These are phyloP conservation scores for Rhea americana DNA, from an alignment of 2,113 vertebrate genomes.

Conservation along the genomic window DNA sequence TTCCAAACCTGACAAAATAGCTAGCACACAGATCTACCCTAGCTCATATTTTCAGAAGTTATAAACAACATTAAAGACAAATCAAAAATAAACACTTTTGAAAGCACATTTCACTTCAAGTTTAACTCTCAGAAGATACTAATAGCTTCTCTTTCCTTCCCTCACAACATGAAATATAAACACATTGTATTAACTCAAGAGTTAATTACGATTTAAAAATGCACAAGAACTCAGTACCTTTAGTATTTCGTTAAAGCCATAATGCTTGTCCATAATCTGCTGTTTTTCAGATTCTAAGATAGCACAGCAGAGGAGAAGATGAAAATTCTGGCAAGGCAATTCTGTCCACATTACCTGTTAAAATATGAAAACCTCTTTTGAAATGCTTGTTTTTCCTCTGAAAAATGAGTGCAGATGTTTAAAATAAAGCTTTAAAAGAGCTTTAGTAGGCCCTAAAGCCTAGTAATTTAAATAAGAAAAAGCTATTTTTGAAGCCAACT, in stretches of 20 bases:
- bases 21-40: neutral
- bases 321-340: constrained; percentile 94
- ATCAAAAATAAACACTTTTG: neutral
- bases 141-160: neutral
- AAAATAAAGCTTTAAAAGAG: neutral
- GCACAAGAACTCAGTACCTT: constrained; percentile 79
- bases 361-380: constrained; percentile 6
- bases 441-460: neutral
- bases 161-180: neutral
- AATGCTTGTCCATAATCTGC: constrained; percentile 95
- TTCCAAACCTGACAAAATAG: neutral
- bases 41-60: neutral
- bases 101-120: neutral
- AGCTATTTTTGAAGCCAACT: neutral
- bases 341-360: constrained; percentile 94
- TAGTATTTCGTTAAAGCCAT: constrained; percentile 95
- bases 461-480: neutral
- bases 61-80: neutral
- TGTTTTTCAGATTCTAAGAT: constrained; percentile 95
- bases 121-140: neutral
- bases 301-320: constrained; percentile 95
- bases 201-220: neutral
- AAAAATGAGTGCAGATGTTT: neutral
- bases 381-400: neutral
- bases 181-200: neutral